Evolutionary conservation across 2,888 invertebrate genomes (phyloP), one percentile per base, ranked within the genome.

Genomic region (Stenodema calcarata): DNA sequence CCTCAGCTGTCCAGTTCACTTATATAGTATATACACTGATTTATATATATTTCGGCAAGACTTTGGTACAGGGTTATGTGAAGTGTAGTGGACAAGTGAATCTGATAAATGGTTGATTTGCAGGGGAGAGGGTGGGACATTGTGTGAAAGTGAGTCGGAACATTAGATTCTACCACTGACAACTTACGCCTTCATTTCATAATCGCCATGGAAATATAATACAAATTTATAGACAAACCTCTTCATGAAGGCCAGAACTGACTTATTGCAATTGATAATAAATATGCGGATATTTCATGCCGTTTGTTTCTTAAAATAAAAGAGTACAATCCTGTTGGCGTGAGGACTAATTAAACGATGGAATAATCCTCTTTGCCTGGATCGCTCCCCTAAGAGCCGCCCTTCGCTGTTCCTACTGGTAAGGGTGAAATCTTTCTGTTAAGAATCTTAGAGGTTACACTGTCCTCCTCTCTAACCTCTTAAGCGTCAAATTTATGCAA

Each of bases 71-170:
- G 80, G 80, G 80, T 80, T 80, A 80, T 80, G 80, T 80, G 80
- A 54, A 80, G 80, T 80, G 80, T 80, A 80, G 84, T 75, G 84
- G 84, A 84, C 84, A 84, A 84, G 84, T 84, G 78, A 79, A 86
- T 86, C 86, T 86, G 86, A 86, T 86, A 86, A 86, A 86, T 79
- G 86, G 78, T 86, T 86, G 86, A 86, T 86, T 86, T 78, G 78
- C 86, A 27, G 83, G 84, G 41, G 41, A 18, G 1, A 42, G 50
- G 80, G 70, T 47, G 73, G 84, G 84, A 84, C 84, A 84, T 84
- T 84, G 84, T 84, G 84, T 73, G 84, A 84, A 73, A 84, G 73
- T 70, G 73, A 73, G 70, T 44, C 42, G n/a, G n/a, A n/a, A n/a
- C n/a, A n/a, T n/a, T n/a, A n/a, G n/a, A n/a, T n/a, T n/a, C n/a